Evolutionary conservation across 2,797 vertebrate species (phyloP).

Genomic region (Huso huso): DNA sequence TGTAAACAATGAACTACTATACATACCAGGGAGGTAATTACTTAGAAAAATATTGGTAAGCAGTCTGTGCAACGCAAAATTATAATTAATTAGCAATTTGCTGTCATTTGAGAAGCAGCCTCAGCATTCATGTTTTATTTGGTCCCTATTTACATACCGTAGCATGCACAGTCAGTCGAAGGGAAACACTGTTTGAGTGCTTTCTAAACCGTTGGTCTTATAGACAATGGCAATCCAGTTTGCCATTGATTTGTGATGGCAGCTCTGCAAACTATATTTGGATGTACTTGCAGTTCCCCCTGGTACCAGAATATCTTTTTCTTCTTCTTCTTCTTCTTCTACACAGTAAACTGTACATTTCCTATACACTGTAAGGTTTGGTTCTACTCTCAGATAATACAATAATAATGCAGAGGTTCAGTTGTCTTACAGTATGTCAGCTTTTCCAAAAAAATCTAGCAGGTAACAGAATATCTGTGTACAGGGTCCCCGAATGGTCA

Average conservation of each 20-base stretch:
- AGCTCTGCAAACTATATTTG: slow-evolving; percentile 33
- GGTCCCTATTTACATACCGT: slow-evolving; percentile 28
- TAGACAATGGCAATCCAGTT: slow-evolving; percentile 31
- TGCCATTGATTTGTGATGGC: slow-evolving; percentile 41
- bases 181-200: slow-evolving; percentile 25
- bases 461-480: too few relatives aligned
- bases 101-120: slow-evolving; percentile 5
- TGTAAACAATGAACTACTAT: slow-evolving; percentile 24
- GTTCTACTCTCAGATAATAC: too few relatives aligned
- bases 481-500: too few relatives aligned
- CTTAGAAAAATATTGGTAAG: slow-evolving; percentile 29
- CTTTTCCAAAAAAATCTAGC: too few relatives aligned
- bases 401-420: too few relatives aligned
- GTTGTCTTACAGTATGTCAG: too few relatives aligned
- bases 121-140: slow-evolving; percentile 9
- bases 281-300: not conserved
- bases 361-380: too few relatives aligned
- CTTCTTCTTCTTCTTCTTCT: too few relatives aligned
- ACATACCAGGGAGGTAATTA: slow-evolving; percentile 34
- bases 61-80: slow-evolving; percentile 28
- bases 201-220: slow-evolving; percentile 28
- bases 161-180: slow-evolving; percentile 17
- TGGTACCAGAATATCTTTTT: slow-evolving; percentile 14
- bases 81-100: slow-evolving; percentile 33
- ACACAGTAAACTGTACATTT: too few relatives aligned